Base-by-base conservation (phyloP, 2,113 vertebrate species). In the Chunga burmeisteri region DNA sequence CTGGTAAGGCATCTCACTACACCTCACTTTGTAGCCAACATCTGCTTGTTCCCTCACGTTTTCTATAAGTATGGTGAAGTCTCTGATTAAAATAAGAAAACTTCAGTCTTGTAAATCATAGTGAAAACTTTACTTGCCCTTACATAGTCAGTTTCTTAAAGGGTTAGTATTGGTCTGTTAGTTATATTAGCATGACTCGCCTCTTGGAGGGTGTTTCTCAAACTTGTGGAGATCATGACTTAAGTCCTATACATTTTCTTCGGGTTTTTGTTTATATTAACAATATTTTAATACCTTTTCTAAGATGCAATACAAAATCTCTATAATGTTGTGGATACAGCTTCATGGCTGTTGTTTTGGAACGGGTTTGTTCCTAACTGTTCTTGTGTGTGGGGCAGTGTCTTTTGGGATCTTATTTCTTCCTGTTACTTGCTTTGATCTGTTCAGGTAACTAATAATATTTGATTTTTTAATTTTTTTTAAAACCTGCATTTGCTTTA, bases 1-100 rank as follows among this genome's bases (percentile, higher is more conserved):
- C 44, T 86, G 23, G 8, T 78, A 34, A 67, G 22, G 29, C 27
- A 68, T 8, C 18, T 53, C 52, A 7, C 32, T 86, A 71, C 30
- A 8, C 12, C 53, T 74, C 6, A 6, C 42, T 18, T 71, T 40
- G 82, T 47, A 91, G 26, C 29, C 26, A 59, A 19, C 38, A 38
- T 52, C 15, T 93, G 8, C 77, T 81, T 87, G 14, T 84, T 89
- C 20, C 10, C 7, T 59, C 20, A 6, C 1, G 6, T 78, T 62
- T 86, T 62, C 47, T 75, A 1, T 27, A 32, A 29, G 3, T 14
- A 16, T 0, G 0, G 5, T 47, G 49, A 56, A 56, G 19, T 42
- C 16, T 52, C 21, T 72, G 52, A 52, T 86, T 47, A 81, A 88
- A 68, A 30, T 72, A 40, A 81, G 49, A 70, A 42, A 59, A 26